Percentiles rank a stretch among this genome's conserved stretches.
Evolutionary conservation across 2,888 invertebrate genomes (phyloP).

Genomic region (Scrobipalpa atriplicella): DNA sequence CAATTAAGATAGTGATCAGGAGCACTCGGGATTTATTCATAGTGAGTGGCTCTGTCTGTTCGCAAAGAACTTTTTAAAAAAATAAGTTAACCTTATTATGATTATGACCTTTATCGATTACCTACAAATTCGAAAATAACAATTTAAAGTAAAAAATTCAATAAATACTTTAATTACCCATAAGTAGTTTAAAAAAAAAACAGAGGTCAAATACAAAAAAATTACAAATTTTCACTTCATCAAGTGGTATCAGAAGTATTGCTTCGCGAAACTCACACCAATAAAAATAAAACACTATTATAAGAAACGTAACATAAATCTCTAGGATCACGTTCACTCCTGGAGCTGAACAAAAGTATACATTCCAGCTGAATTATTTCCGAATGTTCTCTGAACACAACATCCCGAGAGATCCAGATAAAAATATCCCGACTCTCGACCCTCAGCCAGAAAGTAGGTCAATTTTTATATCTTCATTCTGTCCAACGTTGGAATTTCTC

Average conservation of each 20-base stretch:
- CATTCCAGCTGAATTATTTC: slow-evolving; percentile 5
- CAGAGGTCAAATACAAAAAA: no score
- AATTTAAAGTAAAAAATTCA: no score
- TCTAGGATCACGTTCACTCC: not conserved
- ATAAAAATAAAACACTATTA: no score
- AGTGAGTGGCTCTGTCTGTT: not conserved
- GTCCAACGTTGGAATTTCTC: not conserved
- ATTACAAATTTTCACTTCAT: no score
- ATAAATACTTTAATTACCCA: no score
- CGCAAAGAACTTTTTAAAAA: not conserved
- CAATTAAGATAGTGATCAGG: slow-evolving; percentile 8
- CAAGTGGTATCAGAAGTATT: no score
- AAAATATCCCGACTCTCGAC: not conserved
- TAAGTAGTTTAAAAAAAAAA: no score
- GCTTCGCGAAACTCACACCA: no score
- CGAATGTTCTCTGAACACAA: not conserved
- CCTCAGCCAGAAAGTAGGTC: slow-evolving; percentile 2
- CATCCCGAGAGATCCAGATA: not conserved
- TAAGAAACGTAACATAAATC: no score
- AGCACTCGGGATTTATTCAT: not conserved
- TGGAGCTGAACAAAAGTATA: not conserved
- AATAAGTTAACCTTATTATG: not conserved
- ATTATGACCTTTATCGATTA: no score
- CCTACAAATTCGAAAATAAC: no score
- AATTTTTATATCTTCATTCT: slow-evolving; percentile 1